Evolutionary conservation across 1,140 invertebrate species (phyloP).

Genomic region (Drosophila mayri): DNA sequence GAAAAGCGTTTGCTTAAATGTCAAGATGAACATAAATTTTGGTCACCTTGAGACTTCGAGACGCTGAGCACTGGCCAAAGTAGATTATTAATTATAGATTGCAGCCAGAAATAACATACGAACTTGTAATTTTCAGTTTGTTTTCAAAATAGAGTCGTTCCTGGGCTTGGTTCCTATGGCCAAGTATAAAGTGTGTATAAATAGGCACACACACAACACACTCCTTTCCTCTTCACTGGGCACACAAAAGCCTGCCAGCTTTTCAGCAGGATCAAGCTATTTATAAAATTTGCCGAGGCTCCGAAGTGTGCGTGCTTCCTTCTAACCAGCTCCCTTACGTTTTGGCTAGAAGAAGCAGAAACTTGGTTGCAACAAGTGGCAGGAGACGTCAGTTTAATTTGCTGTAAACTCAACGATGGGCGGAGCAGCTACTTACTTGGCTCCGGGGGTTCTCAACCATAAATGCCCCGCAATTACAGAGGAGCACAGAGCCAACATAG

Average conservation of each 20-base stretch:
- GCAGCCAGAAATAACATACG: constrained; percentile 47
- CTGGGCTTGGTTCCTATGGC: neutral
- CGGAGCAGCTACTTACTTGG: constrained; percentile 18
- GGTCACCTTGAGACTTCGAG: constrained; percentile 40
- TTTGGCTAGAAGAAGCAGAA: neutral
- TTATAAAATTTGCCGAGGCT: constrained; percentile 49
- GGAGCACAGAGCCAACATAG: neutral
- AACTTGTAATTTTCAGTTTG: constrained; percentile 25
- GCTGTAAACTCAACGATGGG: constrained; percentile 53
- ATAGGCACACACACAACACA: constrained; percentile 36
- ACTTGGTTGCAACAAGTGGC: constrained; percentile 68
- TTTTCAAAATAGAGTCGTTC: constrained; percentile 43
- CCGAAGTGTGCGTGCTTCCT: constrained; percentile 16
- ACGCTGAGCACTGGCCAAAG: constrained; percentile 20
- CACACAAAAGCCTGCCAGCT: constrained; percentile 43
- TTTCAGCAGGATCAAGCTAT: constrained; percentile 69
- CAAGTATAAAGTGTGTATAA: constrained; percentile 14
- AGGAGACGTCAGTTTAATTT: constrained; percentile 65
- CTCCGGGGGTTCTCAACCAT: constrained; percentile 1
- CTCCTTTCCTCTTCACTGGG: constrained; percentile 67
- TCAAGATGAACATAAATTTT: constrained; percentile 73
- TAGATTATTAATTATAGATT: constrained; percentile 61
- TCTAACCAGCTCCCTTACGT: constrained; percentile 11
- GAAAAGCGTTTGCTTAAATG: constrained; percentile 49
- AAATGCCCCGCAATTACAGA: constrained; percentile 26